phyloP scores from a whole-genome alignment of 1,140 invertebrate genomes.

The Himalopsyche phryganea region DNA sequence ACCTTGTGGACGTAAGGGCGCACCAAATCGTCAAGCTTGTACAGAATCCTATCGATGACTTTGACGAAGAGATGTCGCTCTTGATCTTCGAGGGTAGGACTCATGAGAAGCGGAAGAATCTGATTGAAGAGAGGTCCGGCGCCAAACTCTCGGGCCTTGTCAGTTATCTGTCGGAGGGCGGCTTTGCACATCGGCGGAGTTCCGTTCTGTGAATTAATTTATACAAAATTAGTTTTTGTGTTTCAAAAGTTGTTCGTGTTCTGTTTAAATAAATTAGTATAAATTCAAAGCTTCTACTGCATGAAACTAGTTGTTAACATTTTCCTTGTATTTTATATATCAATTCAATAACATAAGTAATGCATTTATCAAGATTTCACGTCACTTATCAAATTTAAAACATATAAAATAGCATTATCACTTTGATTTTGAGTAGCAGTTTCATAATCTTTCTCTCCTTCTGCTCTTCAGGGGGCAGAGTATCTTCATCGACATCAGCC shows the following conservation, averaged over 20 bases:
- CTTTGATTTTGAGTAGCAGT: conserved; percentile 93
- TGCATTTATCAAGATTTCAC: no score
- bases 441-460: conserved; percentile 99
- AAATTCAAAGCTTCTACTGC: no score
- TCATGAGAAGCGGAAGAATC: conserved; percentile 97
- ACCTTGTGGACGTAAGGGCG: conserved; percentile 98
- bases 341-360: no score
- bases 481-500: conserved; percentile 96
- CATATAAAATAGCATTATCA: no score
- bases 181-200: conserved; percentile 99
- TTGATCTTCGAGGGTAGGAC: conserved; percentile 98
- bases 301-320: no score
- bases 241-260: no score
- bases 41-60: conserved; percentile 97
- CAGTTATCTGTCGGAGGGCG: conserved; percentile 95
- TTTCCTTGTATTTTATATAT: no score
- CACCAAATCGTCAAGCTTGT: conserved; percentile 98
- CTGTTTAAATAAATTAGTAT: no score
- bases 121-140: conserved; percentile 98
- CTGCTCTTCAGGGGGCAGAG: conserved; percentile 91
- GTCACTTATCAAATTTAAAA: no score
- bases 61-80: conserved; percentile 99
- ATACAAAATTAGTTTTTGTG: no score
- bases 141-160: conserved; percentile 97
- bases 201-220: conserved; percentile 85